These are phyloP conservation scores for Caenorhabditis becei DNA, from an alignment of 2,888 invertebrate species.

Conservation along the genomic window DNA sequence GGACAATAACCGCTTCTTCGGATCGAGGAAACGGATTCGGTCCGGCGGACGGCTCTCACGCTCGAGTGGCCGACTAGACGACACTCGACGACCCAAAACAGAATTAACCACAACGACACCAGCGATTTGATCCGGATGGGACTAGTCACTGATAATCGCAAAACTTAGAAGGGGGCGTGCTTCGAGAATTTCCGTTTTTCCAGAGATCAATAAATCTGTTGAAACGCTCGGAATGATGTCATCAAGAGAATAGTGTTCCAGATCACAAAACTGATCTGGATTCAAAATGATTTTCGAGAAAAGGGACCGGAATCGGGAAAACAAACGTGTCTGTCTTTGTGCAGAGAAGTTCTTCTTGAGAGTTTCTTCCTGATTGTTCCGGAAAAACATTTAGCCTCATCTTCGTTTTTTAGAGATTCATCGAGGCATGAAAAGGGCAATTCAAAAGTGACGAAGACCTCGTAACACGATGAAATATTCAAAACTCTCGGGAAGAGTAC, in stretches of 20 bases:
- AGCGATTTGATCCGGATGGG: background rate
- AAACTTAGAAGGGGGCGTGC: background rate
- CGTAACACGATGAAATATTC: slow-evolving; percentile 14
- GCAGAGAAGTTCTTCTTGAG: no score
- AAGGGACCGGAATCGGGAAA: no score
- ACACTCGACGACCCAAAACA: slow-evolving; percentile 17
- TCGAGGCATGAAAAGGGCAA: slow-evolving; percentile 24
- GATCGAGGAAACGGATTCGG: slow-evolving; percentile 8
- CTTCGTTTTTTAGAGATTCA: slow-evolving; percentile 30
- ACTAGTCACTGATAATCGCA: background rate
- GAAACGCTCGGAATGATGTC: no score
- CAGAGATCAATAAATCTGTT: background rate
- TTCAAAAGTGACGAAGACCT: slow-evolving; percentile 3
- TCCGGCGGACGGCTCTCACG: slow-evolving; percentile 36
- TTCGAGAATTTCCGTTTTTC: no score
- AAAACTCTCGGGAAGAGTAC: background rate
- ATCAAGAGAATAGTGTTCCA: no score
- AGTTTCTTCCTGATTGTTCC: background rate
- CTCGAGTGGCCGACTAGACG: slow-evolving; percentile 25
- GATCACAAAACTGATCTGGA: no score
- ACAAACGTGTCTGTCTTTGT: no score
- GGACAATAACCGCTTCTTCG: slow-evolving; percentile 5
- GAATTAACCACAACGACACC: background rate
- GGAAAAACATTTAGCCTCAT: slow-evolving; percentile 22
- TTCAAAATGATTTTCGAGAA: no score